phyloP scores from a whole-genome alignment of 2,888 invertebrate species.

The Thyatira batis region DNA sequence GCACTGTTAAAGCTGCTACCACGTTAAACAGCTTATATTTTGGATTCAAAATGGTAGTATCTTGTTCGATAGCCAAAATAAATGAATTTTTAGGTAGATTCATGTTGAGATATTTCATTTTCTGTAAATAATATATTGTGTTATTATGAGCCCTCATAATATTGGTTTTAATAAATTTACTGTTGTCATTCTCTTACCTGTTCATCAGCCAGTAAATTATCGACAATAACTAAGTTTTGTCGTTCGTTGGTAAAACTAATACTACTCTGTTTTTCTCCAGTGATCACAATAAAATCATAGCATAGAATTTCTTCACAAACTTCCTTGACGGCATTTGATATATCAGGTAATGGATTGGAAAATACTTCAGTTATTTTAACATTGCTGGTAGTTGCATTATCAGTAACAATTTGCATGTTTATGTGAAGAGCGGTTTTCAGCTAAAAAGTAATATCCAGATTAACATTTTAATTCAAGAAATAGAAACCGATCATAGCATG shows the following conservation, averaged over 20 bases:
- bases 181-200: constrained; percentile 15
- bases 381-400: constrained; percentile 16
- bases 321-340: constrained; percentile 11
- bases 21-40: constrained; percentile 24
- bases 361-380: constrained; percentile 20
- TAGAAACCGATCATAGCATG: too few relatives aligned
- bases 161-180: neutral
- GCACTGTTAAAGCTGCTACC: constrained; percentile 22
- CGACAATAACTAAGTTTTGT: constrained; percentile 19
- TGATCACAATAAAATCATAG: constrained; percentile 8
- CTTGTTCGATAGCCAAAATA: constrained; percentile 24
- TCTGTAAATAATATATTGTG: too few relatives aligned
- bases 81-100: constrained; percentile 21
- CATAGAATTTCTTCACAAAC: constrained; percentile 10
- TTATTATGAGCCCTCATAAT: too few relatives aligned
- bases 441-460: constrained; percentile 15
- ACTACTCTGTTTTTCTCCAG: constrained; percentile 7
- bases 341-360: constrained; percentile 2
- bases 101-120: constrained; percentile 22
- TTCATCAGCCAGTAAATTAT: constrained; percentile 24
- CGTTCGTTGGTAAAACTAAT: constrained; percentile 6
- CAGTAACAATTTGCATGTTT: constrained; percentile 29
- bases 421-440: constrained; percentile 25
- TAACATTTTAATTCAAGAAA: neutral
- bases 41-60: constrained; percentile 14